Conservation (phyloP, 2,113 vertebrate genomes). For the Xiphorhynchus elegans region DNA sequence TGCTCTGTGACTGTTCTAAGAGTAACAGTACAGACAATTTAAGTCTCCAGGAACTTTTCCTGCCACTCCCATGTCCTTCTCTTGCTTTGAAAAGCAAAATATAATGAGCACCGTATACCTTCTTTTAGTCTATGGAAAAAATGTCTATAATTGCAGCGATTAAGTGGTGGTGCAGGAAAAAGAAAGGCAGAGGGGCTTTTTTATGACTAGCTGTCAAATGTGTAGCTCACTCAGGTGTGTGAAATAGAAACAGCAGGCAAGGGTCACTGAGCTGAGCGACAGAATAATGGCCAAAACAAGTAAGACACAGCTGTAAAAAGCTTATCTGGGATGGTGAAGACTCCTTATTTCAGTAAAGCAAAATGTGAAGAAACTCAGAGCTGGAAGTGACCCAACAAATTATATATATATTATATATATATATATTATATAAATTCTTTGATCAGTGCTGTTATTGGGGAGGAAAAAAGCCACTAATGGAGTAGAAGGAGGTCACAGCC, state of each 20-base stretch:
- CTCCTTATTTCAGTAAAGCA: background rate
- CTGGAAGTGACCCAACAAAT: background rate
- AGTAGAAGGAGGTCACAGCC: background rate
- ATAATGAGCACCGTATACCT: background rate
- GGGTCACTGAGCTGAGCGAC: background rate
- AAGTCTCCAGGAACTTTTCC: background rate
- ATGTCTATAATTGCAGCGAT: background rate
- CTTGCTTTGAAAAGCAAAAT: background rate
- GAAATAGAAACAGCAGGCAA: background rate
- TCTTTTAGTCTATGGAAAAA: background rate
- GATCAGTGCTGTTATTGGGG: background rate
- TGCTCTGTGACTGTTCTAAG: background rate
- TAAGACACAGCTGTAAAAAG: background rate
- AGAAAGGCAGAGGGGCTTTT: background rate
- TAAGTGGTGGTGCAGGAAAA: background rate
- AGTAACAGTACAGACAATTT: accelerated
- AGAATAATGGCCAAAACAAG: background rate
- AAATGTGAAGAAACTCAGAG: background rate
- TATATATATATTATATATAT: no score
- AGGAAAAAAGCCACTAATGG: background rate
- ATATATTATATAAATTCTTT: background rate
- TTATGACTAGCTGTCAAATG: background rate
- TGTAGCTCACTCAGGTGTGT: background rate
- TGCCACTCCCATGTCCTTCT: background rate
- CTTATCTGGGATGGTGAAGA: background rate